Conservation (phyloP, 2,888 invertebrate genomes). For the Drosophila phalerata region DNA sequence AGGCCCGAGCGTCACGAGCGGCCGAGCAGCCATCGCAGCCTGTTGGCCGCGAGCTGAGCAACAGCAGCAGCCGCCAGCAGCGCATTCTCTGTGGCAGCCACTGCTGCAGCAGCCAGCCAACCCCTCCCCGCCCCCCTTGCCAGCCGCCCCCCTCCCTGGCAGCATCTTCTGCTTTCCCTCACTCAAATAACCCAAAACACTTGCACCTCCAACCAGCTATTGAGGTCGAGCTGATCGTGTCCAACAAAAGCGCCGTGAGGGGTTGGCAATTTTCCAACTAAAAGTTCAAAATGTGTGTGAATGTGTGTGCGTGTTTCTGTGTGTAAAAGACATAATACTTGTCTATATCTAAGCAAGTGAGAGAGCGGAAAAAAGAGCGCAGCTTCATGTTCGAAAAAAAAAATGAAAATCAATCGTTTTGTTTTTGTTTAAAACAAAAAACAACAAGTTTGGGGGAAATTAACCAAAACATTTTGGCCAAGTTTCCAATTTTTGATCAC, state of each 20-base stretch:
- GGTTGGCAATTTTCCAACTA: conserved; percentile 74
- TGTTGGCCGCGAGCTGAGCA: conserved; percentile 73
- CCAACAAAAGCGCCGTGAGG: conserved; percentile 70
- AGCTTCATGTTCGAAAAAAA: conserved; percentile 59
- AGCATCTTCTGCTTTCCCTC: background rate
- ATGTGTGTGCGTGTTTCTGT: conserved; percentile 12
- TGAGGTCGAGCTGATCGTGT: conserved; percentile 75
- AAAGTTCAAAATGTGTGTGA: conserved; percentile 58
- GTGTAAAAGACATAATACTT: conserved; percentile 9
- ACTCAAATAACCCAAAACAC: background rate
- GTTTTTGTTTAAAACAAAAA: conserved; percentile 21
- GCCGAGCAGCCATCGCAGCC: conserved; percentile 79
- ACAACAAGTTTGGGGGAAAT: conserved; percentile 10
- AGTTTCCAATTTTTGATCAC: conserved; percentile 45
- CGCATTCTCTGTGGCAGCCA: conserved; percentile 29
- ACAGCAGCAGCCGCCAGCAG: conserved; percentile 53
- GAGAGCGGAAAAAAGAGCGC: conserved; percentile 52
- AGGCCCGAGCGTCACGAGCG: conserved; percentile 72
- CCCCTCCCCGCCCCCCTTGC: background rate
- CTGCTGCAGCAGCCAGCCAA: conserved; percentile 9
- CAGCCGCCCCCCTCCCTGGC: background rate
- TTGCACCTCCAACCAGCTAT: conserved; percentile 37
- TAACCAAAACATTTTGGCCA: conserved; percentile 57
- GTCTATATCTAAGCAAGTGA: conserved; percentile 2
- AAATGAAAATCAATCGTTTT: conserved; percentile 29